Base-by-base conservation (phyloP, 2,113 vertebrate genomes). In the Carassius gibelio region DNA sequence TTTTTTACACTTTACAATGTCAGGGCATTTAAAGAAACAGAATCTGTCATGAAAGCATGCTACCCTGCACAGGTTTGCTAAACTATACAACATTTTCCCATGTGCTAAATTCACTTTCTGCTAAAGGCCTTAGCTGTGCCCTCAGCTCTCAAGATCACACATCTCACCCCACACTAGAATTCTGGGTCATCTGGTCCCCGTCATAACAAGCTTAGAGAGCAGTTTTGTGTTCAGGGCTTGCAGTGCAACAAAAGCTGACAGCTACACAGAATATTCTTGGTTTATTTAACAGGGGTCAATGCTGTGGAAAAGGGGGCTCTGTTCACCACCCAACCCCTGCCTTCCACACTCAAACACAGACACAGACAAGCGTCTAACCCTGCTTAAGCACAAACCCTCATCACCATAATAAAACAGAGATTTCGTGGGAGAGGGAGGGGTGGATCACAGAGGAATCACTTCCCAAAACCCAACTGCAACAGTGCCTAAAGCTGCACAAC, bases 361-460 rank as follows among this genome's bases (percentile, higher is more conserved):
- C 55, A 61, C 34, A 79, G 75, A 61, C 59, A 36, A 61, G 76
- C 34, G 3, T 79, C 26, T 68, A 45, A 71, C 84, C n/a, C 77
- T 87, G 45, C 62, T 61, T 36, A 84, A 84, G 81, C 64, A 52
- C 59, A 85, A 57, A 84, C 21, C 79, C 83, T 84, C 84, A 86
- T 81, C 77, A 86, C 72, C 82, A 84, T 88, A 78, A 84, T 88
- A 86, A 86, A 88, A 79, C 80, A 78, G 81, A n/a, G 57, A 68
- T 86, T 82, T 82, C 45, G 10, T 17, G 76, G 77, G 79, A 86
- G 82, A 84, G 85, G 85, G 82, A 88, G 81, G 82, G 86, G 86
- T 23, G 42, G 30, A 82, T 77, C 71, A 81, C n/a, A 66, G 26
- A 82, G 81, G 75, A 89, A 69, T 83, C 80, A 7, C 75, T 83